These are phyloP conservation scores for Sceliomorpha sp. DNA, from an alignment of 2,888 invertebrate species.

Conservation along the genomic window DNA sequence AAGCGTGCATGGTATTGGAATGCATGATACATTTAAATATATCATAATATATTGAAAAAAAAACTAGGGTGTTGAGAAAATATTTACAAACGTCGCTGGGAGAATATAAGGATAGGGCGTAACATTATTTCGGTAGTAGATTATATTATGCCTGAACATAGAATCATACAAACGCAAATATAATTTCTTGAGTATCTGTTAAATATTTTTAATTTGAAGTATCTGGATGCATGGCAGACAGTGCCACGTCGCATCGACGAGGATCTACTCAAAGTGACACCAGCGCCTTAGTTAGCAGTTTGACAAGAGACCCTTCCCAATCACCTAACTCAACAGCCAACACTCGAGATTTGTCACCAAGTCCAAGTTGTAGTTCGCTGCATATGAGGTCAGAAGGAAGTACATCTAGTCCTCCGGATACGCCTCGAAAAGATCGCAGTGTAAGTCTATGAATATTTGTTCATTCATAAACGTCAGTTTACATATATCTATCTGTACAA, in stretches of 20 bases:
- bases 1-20: conserved; percentile 8
- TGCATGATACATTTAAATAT: conserved; percentile 1
- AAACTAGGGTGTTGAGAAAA: too few relatives aligned
- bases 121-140: neutral
- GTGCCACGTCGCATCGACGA: conserved; percentile 80
- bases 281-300: conserved; percentile 83
- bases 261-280: conserved; percentile 84
- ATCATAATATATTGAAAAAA: too few relatives aligned
- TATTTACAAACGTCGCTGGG: conserved; percentile 2
- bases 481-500: too few relatives aligned
- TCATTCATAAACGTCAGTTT: conserved; percentile 5
- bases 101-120: neutral
- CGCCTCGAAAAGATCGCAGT: conserved; percentile 79
- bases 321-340: conserved; percentile 81
- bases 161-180: neutral
- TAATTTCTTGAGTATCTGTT: neutral
- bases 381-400: conserved; percentile 81
- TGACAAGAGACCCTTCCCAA: conserved; percentile 84
- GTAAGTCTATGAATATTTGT: too few relatives aligned
- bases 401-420: conserved; percentile 80
- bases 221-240: conserved; percentile 79
- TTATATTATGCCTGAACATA: neutral
- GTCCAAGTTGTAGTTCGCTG: conserved; percentile 82
- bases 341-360: conserved; percentile 82
- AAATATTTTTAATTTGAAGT: conserved; percentile 67